Base-by-base conservation (phyloP, 2,888 invertebrate species). In the Harpalus rufipes region DNA sequence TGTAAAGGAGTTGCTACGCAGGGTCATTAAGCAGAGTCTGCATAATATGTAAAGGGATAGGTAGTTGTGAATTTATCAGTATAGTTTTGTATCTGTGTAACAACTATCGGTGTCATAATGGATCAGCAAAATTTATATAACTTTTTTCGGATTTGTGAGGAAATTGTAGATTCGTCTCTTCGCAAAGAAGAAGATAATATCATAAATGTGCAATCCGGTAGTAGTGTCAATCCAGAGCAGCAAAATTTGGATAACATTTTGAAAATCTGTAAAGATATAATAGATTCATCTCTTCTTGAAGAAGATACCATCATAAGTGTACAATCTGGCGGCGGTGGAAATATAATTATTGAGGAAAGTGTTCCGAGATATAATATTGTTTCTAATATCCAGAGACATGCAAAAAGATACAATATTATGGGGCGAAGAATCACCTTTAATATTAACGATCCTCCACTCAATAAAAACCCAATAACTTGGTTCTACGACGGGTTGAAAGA, bases 401-500 rank as follows among this genome's bases (percentile, higher is more conserved):
- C 25, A 5, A 80, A 80, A 39, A n/a, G 68, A 12, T 81, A 68
- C 18, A 81, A 81, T 44, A 6, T 81, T 4, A 51, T 51, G 7
- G 81, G 68, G 7, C 12, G 81, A 21, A 61, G 56, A 21, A 7
- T 81, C 7, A 25, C 65, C 0, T 63, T 81, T 12, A 41, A 1
- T 1, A 41, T 81, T 21, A 44, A 7, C 51, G 44, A 81, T 8
- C 65, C 44, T 0, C 81, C 81, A n/a, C 21, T 7, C 7, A 12
- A 18, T 12, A 18, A 10, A 41, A 65, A 81, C n/a, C 41, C 68
- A 0, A 18, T 68, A 21, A 6, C n/a, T 5, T 68, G 51, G 68
- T 65, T 81, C 18, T 18, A 81, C 6, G 68, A 81, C 0, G 41
- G 12, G 1, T 7, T 81, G 7, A 14, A 68, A n/a, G 16, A 14